phyloP scores from a whole-genome alignment of 2,797 vertebrate genomes.

The Buphagus erythrorhynchus region DNA sequence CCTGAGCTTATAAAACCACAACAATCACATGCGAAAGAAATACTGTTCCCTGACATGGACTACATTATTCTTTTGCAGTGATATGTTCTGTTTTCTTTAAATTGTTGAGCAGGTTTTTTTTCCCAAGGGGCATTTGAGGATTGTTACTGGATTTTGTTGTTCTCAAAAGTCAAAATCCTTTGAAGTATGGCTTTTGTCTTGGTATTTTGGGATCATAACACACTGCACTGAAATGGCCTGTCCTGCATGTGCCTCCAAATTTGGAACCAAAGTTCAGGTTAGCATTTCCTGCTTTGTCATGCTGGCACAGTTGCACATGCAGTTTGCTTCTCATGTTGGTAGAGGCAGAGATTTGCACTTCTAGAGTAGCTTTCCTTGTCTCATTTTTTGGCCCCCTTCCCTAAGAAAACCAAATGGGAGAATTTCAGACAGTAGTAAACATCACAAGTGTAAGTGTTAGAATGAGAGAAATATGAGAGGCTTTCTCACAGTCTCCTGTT shows the following conservation, averaged over 20 bases:
- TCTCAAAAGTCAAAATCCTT: background rate
- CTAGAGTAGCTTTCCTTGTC: background rate
- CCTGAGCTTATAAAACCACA: background rate
- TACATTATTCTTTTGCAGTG: background rate
- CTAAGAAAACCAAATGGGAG: background rate
- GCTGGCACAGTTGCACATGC: background rate
- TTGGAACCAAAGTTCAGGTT: slow-evolving; percentile 29
- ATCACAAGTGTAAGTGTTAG: background rate
- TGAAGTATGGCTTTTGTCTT: background rate
- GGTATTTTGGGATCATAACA: background rate
- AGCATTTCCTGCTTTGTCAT: slow-evolving; percentile 30
- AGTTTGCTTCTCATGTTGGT: background rate
- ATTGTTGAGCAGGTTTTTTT: background rate
- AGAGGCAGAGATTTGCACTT: background rate
- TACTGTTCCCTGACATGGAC: background rate
- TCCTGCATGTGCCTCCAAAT: slow-evolving; percentile 3
- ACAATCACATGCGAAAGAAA: background rate
- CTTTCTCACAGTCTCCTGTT: background rate
- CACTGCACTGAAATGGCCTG: background rate
- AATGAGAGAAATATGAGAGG: background rate
- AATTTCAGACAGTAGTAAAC: background rate
- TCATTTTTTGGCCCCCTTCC: rapidly evolving
- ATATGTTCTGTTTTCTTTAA: background rate
- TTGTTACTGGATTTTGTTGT: background rate
- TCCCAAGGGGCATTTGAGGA: background rate